Evolutionary conservation across 2,113 vertebrate genomes (phyloP).

Genomic region (Gavia stellata): DNA sequence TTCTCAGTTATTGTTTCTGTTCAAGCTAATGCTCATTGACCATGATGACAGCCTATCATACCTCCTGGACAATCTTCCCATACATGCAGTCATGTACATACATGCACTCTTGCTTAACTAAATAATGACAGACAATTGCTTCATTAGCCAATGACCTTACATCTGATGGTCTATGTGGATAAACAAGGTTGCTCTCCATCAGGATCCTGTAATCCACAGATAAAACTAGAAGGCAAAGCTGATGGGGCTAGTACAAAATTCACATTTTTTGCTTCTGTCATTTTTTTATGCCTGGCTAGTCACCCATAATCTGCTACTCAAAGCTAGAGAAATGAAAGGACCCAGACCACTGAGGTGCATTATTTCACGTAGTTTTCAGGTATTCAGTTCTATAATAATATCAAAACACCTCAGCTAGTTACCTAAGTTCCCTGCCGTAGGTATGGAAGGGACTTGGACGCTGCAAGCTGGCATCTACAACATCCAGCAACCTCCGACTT

Average conservation of each 20-base stretch:
- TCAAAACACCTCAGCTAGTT: neutral
- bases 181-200: neutral
- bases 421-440: neutral
- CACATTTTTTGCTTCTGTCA: neutral
- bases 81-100: neutral
- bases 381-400: neutral
- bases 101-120: neutral
- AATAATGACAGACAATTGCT: neutral
- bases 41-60: neutral
- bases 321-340: neutral
- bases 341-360: neutral
- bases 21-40: neutral
- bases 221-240: neutral
- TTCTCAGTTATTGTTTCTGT: neutral
- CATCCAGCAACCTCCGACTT: neutral
- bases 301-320: neutral
- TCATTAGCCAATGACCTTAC: neutral
- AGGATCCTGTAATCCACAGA: neutral
- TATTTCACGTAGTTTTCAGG: neutral
- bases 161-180: neutral
- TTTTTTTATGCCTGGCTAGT: neutral
- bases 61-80: neutral
- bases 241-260: neutral
- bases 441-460: neutral
- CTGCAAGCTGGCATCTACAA: neutral